Percentiles rank a stretch among this genome's conserved stretches.
phyloP scores from a whole-genome alignment of 2,797 vertebrate species.

The Gallinago solitaria region DNA sequence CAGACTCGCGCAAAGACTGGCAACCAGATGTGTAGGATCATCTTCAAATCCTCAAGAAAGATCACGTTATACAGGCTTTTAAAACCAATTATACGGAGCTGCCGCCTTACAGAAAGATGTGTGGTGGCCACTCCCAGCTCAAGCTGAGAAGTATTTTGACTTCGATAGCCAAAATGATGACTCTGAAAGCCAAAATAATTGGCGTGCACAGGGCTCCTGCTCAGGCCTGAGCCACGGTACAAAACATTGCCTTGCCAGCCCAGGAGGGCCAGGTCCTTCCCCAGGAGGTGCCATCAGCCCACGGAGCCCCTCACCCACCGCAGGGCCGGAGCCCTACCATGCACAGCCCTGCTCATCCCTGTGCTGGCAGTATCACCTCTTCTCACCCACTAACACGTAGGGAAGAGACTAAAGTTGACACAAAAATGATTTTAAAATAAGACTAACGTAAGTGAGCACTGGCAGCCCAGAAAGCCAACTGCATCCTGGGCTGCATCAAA shows the following conservation, averaged over 20 bases:
- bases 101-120: neutral
- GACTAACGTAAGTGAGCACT: neutral
- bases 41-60: neutral
- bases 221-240: fast-evolving
- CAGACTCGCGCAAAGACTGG: neutral
- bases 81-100: neutral
- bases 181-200: neutral
- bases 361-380: neutral
- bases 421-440: neutral
- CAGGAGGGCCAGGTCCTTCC: neutral
- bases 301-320: fast-evolving
- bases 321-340: fast-evolving
- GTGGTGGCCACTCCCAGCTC: fast-evolving
- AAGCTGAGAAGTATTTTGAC: neutral
- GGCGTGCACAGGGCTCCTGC: fast-evolving
- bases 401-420: neutral
- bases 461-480: too few relatives aligned
- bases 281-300: neutral
- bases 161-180: neutral
- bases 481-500: too few relatives aligned
- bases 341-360: fast-evolving
- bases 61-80: neutral
- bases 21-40: neutral
- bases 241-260: fast-evolving
- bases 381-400: fast-evolving